Base-by-base conservation (phyloP, 2,113 vertebrate species). In the Calyptommatus sinebrachiatus region DNA sequence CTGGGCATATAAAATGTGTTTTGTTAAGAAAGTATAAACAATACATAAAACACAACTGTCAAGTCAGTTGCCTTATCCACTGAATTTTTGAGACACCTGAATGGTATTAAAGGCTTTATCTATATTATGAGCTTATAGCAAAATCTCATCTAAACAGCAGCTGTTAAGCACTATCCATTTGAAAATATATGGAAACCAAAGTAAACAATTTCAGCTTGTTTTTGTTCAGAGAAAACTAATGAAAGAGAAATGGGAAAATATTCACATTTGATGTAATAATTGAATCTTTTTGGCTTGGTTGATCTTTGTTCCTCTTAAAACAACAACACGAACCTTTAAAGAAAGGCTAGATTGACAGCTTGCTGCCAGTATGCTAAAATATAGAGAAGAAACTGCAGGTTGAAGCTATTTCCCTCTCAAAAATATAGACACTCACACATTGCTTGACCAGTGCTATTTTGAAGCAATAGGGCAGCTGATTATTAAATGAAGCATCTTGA, bases 21-120 rank as follows among this genome's bases (percentile, higher is more conserved):
- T 41, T 69, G 50, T 60, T 78, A 22, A 22, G 2, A 5, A 70
- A 41, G 76, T 35, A 45, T 41, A 69, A 29, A 69, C 48, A 6
- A 57, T n/a, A 26, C 82, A 57, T 69, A 88, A 79, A 83, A 67
- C 60, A 61, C 4, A 72, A 26, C 65, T 83, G 76, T 75, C 48
- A 45, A 86, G 41, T 83, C 46, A 70, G 6, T 11, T 76, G 79
- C n/a, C 35, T 61, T 83, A 70, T 85, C 9, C 3, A 77, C 73
- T 69, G 78, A 24, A 35, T 73, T 53, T 50, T 14, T 75, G n/a
- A 78, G 67, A 76, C 77, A 16, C 57, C 71, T 3, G 3, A 81
- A 53, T 83, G 66, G 41, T 71, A 78, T 65, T 18, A 81, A 75
- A 88, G 50, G 67, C 78, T 0, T 0, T 87, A 78, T 69, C 66